phyloP scores from a whole-genome alignment of 2,113 vertebrate species.

The Python bivittatus region DNA sequence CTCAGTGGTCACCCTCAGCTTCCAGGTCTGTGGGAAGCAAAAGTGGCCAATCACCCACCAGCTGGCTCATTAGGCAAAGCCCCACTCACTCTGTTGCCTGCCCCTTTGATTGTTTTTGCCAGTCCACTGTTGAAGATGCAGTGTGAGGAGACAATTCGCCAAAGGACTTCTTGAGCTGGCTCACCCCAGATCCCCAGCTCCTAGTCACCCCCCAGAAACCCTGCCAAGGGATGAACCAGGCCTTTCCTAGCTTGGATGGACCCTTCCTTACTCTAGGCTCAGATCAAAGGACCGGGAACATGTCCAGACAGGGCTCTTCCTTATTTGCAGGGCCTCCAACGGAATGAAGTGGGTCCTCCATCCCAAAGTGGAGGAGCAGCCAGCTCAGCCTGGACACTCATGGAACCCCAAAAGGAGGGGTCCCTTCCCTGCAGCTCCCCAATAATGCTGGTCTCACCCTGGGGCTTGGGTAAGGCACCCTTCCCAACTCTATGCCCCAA shows the following conservation, averaged over 20 bases:
- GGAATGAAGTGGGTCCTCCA: neutral
- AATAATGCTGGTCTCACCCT: neutral
- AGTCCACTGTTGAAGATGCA: neutral
- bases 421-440: neutral
- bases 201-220: neutral
- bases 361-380: neutral
- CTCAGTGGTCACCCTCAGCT: conserved; percentile 56
- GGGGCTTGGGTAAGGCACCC: neutral
- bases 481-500: neutral
- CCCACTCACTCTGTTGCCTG: neutral
- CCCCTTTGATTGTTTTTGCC: neutral
- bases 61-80: neutral
- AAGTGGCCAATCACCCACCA: neutral
- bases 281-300: neutral
- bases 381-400: neutral
- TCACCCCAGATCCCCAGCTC: neutral
- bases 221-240: neutral
- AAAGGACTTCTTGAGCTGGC: neutral
- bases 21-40: conserved; percentile 58
- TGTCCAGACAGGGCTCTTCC: neutral
- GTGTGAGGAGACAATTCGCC: neutral
- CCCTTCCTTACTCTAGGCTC: neutral
- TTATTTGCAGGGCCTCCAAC: neutral
- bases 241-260: neutral
- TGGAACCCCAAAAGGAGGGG: neutral